A percentile compares a stretch with the other conserved stretches of the same genome.
phyloP scores from a whole-genome alignment of 2,113 vertebrate genomes.

The Raja brachyura region DNA sequence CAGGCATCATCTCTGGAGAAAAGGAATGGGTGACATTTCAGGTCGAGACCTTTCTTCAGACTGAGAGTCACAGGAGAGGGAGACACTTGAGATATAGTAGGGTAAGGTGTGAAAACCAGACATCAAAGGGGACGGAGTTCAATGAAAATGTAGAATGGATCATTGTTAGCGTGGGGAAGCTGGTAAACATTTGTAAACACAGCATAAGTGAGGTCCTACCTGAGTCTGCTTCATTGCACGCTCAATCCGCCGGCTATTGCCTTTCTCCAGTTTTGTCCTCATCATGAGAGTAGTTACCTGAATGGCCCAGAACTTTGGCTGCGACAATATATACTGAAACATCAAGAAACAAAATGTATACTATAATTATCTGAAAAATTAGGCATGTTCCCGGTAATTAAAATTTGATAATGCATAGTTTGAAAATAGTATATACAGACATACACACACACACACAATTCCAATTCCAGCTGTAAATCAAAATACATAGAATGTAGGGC shows the following conservation, averaged over 20 bases:
- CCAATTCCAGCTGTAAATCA: not conserved
- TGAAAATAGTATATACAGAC: too few species aligned
- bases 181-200: not conserved
- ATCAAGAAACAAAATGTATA: not conserved
- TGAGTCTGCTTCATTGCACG: constrained; percentile 91
- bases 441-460: not conserved
- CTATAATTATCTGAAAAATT: not conserved
- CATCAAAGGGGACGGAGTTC: too few species aligned
- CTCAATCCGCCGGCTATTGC: constrained; percentile 75
- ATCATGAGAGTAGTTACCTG: constrained; percentile 78
- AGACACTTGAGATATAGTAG: too few species aligned
- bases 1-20: too few species aligned
- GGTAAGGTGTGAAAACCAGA: too few species aligned
- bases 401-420: not conserved
- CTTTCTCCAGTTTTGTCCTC: constrained; percentile 79
- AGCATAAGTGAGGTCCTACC: constrained; percentile 54
- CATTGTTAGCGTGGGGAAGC: not conserved
- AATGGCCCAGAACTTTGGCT: constrained; percentile 89
- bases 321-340: constrained; percentile 77
- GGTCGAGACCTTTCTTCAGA: too few species aligned
- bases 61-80: too few species aligned
- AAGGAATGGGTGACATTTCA: too few species aligned
- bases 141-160: too few species aligned
- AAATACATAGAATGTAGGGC: not conserved
- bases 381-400: not conserved